A percentile compares a stretch with the other conserved stretches of the same genome.
phyloP scores from a whole-genome alignment of 1,140 invertebrate species.

The Brachionus koreanus region DNA sequence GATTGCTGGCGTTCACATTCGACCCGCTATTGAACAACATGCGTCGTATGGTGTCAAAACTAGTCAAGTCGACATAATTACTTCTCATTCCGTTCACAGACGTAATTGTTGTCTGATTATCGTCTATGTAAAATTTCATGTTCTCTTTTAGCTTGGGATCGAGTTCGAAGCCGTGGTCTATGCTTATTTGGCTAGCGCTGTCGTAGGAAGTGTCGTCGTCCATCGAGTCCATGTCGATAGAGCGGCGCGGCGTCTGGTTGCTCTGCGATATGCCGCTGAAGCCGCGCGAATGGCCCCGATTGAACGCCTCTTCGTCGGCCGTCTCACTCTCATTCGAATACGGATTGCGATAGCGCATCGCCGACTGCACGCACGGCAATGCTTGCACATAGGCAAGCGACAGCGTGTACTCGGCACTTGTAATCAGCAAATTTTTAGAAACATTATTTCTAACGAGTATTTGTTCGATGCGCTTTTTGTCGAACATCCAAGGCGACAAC shows the following conservation, averaged over 20 bases:
- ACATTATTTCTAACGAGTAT: background rate
- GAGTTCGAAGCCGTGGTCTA: background rate
- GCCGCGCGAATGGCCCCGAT: background rate
- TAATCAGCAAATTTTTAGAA: background rate
- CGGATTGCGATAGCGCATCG: background rate
- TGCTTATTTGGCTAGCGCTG: slow-evolving; percentile 31
- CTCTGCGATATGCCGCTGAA: background rate
- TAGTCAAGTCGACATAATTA: background rate
- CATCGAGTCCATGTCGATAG: slow-evolving; percentile 18
- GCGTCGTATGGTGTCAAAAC: slow-evolving; percentile 9
- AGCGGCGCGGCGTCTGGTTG: slow-evolving; percentile 22
- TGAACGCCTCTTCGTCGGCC: background rate
- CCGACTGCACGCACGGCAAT: background rate
- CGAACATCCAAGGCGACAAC: slow-evolving; percentile 7
- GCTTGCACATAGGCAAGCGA: background rate
- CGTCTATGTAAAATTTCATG: background rate
- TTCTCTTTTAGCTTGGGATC: background rate
- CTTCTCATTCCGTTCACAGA: background rate
- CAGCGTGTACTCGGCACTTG: background rate
- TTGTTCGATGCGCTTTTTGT: slow-evolving; percentile 3
- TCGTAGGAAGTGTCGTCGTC: slow-evolving; percentile 43
- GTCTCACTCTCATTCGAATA: background rate
- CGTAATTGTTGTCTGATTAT: background rate
- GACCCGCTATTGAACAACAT: slow-evolving; percentile 19
- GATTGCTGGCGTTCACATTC: slow-evolving; percentile 5